phyloP scores from a whole-genome alignment of 2,888 invertebrate species.

The Oscheius sp. region DNA sequence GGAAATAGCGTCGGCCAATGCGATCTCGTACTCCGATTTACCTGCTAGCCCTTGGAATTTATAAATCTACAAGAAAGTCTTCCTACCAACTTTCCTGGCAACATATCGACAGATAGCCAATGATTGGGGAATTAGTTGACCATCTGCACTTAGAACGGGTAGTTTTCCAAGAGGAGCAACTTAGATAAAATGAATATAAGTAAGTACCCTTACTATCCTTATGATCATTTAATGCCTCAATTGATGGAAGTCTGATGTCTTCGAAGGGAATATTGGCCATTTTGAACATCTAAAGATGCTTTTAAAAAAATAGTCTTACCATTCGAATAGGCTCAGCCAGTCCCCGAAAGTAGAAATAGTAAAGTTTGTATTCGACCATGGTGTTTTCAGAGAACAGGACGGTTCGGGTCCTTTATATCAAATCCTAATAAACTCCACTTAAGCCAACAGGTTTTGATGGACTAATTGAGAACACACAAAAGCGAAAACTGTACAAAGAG shows the following conservation, averaged over 20 bases:
- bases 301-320: background rate
- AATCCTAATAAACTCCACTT: too few species aligned
- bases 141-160: slow-evolving; percentile 44
- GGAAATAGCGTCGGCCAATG: slow-evolving; percentile 18
- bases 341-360: slow-evolving; percentile 19
- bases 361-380: slow-evolving; percentile 21
- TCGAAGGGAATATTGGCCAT: slow-evolving; percentile 29
- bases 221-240: slow-evolving; percentile 1
- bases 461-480: too few species aligned
- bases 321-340: slow-evolving; percentile 7
- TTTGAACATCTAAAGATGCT: slow-evolving; percentile 14
- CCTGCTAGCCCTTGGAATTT: slow-evolving; percentile 10
- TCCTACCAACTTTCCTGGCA: slow-evolving; percentile 45
- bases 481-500: too few species aligned
- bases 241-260: slow-evolving; percentile 16
- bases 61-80: background rate
- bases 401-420: too few species aligned
- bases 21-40: slow-evolving; percentile 18
- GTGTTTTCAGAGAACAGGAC: too few species aligned
- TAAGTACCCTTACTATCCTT: background rate
- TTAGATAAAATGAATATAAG: background rate
- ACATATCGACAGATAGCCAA: slow-evolving; percentile 41
- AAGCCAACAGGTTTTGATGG: too few species aligned
- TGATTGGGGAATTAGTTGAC: slow-evolving; percentile 46
- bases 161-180: slow-evolving; percentile 40